Percentiles rank a stretch among this genome's conserved stretches.
Conservation (phyloP, 2,113 vertebrate species). For the Uria aalge region DNA sequence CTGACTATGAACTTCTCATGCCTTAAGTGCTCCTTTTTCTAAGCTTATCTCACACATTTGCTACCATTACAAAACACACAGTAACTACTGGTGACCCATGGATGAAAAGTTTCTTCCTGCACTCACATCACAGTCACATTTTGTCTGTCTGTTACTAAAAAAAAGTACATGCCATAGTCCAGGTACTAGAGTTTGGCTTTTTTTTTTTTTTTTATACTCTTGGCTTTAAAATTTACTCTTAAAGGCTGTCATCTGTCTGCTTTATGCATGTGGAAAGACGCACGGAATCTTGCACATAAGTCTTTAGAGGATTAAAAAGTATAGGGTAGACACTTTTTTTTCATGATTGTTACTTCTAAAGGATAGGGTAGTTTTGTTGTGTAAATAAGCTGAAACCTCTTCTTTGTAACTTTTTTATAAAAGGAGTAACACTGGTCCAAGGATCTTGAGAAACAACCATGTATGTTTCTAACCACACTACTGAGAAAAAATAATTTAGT, state of each 20-base stretch:
- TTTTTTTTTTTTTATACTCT: background rate
- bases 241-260: background rate
- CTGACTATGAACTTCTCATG: background rate
- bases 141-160: background rate
- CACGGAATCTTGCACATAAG: background rate
- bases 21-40: background rate
- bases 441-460: background rate
- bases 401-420: background rate
- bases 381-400: background rate
- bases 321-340: background rate
- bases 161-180: background rate
- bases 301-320: background rate
- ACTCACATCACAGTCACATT: background rate
- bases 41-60: background rate
- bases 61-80: background rate
- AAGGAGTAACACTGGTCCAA: background rate
- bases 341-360: background rate
- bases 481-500: background rate
- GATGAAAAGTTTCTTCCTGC: background rate
- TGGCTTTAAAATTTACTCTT: background rate
- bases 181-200: background rate
- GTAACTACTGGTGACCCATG: background rate
- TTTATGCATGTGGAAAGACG: background rate
- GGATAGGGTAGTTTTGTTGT: background rate
- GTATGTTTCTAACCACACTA: background rate